Conservation (phyloP, 1,140 invertebrate species). For the Archegozetes longisetosus region DNA sequence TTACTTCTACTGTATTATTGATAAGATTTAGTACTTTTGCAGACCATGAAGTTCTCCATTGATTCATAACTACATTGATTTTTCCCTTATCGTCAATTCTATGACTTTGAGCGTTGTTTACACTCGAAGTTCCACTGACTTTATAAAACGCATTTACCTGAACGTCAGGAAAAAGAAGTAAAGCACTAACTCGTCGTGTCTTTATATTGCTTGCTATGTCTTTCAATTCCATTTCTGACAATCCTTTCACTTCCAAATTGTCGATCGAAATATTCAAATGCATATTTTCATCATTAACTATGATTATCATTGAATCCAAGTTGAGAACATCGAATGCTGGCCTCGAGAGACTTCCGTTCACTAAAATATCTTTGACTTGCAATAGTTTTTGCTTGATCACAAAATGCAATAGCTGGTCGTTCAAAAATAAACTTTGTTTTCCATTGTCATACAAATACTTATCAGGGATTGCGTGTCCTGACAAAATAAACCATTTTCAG, state of each 20-base stretch:
- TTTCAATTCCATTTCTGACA: conserved; percentile 15
- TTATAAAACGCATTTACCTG: conserved; percentile 15
- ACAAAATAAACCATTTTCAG: too few relatives aligned
- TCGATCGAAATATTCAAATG: conserved; percentile 7
- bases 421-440: too few relatives aligned
- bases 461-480: too few relatives aligned
- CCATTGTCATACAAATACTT: too few relatives aligned
- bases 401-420: too few relatives aligned
- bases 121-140: conserved; percentile 5
- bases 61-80: conserved; percentile 12
- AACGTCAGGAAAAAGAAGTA: conserved; percentile 16
- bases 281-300: too few relatives aligned
- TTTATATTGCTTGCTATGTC: conserved; percentile 20
- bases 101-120: not conserved
- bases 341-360: too few relatives aligned
- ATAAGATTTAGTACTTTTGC: conserved; percentile 11
- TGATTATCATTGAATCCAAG: too few relatives aligned
- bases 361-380: too few relatives aligned
- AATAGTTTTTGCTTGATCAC: too few relatives aligned
- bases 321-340: too few relatives aligned
- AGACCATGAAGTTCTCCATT: conserved; percentile 15
- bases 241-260: conserved; percentile 9
- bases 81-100: conserved; percentile 16
- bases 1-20: not conserved
- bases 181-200: conserved; percentile 8